Evolutionary conservation across 2,797 vertebrate species (phyloP).

Genomic region (Coilia nasus): DNA sequence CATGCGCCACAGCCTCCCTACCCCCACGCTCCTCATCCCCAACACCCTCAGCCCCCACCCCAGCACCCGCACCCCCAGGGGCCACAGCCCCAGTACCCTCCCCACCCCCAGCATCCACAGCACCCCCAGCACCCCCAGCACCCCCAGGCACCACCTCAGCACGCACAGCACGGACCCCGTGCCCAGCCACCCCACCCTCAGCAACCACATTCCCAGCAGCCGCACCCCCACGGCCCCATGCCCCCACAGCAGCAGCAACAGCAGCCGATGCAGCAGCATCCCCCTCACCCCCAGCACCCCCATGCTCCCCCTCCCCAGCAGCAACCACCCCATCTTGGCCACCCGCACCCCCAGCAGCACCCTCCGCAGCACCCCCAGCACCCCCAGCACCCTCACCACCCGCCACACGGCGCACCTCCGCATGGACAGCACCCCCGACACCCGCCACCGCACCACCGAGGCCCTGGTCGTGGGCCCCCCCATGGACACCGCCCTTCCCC

Average conservation of each 20-base stretch:
- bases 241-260: slow-evolving; percentile 14
- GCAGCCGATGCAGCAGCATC: slow-evolving; percentile 70
- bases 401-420: slow-evolving; percentile 59
- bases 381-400: slow-evolving; percentile 62
- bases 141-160: slow-evolving; percentile 68
- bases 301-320: slow-evolving; percentile 4
- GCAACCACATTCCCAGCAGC: slow-evolving; percentile 58
- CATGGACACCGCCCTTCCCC: slow-evolving; percentile 91
- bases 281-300: slow-evolving; percentile 64
- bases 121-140: slow-evolving; percentile 68
- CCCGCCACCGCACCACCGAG: slow-evolving; percentile 75
- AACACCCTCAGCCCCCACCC: slow-evolving; percentile 60
- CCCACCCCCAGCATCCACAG: slow-evolving; percentile 70
- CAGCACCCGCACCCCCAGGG: slow-evolving; percentile 74
- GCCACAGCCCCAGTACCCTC: slow-evolving; percentile 76
- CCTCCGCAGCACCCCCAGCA: slow-evolving; percentile 78
- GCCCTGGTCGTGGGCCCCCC: slow-evolving; percentile 73
- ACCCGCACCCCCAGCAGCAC: slow-evolving; percentile 82
- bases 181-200: slow-evolving; percentile 73
- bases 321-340: slow-evolving; percentile 62
- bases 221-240: slow-evolving; percentile 55
- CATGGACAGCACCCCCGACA: slow-evolving; percentile 73
- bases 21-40: slow-evolving; percentile 57
- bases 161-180: slow-evolving; percentile 11
- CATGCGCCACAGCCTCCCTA: slow-evolving; percentile 62